Base-by-base conservation (phyloP, 2,797 vertebrate genomes). In the Oreochromis mossambicus region DNA sequence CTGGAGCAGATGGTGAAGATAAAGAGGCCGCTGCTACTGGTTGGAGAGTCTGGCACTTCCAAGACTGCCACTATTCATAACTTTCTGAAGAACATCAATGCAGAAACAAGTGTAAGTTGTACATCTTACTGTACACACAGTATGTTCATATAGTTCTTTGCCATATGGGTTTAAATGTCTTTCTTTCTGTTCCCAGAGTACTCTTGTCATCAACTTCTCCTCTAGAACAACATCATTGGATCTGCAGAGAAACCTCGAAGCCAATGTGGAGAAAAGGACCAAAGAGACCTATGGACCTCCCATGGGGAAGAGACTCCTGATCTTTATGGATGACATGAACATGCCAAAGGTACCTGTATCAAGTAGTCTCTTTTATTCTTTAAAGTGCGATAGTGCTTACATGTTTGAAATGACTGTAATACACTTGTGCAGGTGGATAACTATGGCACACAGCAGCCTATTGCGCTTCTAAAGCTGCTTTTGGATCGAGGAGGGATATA, bases 271-370 rank as follows among this genome's bases (percentile, higher is more conserved):
- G 83, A 99, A 99, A 91, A 96, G 97, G 86, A 98, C 98, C 29
- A 99, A 99, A 88, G 98, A 98, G 77, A 97, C 86, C 0, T 99
- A 98, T 0, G 98, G 98, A 1, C 98, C 99, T 15, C 96, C 98
- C 0, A 95, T 97, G 96, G 98, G 98, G n/a, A 99, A 99, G 76
- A 97, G 96, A 54, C 96, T 99, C 7, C 89, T 99, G 80, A 96
- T 99, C 56, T 99, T 99, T 90, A 98, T 99, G 94, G 99, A 99
- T 84, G 98, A 99, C 85, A 96, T 99, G 96, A 99, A 99, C 73
- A 99, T 99, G 98, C 98, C 99, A 26, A 97, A 96, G 97, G 99
- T 99, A 86, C 86, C 43, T 80, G 4, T 56, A 70, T 50, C 56
- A 61, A 58, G 15, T 76, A 19, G 10, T 79, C 14, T 80, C 10